Percentiles rank a stretch among this genome's conserved stretches.
Evolutionary conservation across 1,140 invertebrate genomes (phyloP).

Genomic region (Caenorhabditis inopinata): DNA sequence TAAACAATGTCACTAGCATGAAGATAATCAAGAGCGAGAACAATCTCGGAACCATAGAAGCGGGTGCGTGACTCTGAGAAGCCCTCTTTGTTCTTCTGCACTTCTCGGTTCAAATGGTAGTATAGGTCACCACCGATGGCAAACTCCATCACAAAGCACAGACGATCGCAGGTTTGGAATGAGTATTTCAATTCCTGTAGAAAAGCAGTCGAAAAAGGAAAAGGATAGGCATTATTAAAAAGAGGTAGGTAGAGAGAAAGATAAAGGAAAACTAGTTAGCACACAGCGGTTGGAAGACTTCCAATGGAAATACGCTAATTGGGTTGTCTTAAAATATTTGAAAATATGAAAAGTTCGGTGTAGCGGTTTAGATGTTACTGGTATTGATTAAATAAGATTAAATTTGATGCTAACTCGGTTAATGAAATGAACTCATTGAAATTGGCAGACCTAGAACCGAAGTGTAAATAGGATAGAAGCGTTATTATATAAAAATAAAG

Average conservation of each 20-base stretch:
- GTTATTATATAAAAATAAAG: background rate
- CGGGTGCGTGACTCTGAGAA: slow-evolving; percentile 92
- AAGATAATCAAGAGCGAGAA: slow-evolving; percentile 92
- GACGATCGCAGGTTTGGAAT: slow-evolving; percentile 94
- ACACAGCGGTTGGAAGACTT: no score
- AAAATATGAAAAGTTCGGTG: no score
- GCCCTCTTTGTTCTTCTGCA: slow-evolving; percentile 72
- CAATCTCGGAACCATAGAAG: slow-evolving; percentile 98
- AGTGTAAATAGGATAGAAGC: background rate
- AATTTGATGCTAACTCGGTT: no score
- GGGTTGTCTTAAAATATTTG: no score
- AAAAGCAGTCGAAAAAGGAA: background rate
- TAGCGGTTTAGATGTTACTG: no score
- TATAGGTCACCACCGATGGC: slow-evolving; percentile 98
- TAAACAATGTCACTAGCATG: slow-evolving; percentile 93
- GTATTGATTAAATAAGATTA: no score
- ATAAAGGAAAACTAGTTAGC: no score
- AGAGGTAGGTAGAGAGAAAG: background rate
- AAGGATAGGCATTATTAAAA: background rate
- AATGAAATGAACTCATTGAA: no score
- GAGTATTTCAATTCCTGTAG: slow-evolving; percentile 81
- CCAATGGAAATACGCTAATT: no score
- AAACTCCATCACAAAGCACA: slow-evolving; percentile 99
- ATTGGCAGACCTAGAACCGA: no score
- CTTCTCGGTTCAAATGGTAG: slow-evolving; percentile 83